Base-by-base conservation (phyloP, 2,797 vertebrate species). In the Falco rusticolus region DNA sequence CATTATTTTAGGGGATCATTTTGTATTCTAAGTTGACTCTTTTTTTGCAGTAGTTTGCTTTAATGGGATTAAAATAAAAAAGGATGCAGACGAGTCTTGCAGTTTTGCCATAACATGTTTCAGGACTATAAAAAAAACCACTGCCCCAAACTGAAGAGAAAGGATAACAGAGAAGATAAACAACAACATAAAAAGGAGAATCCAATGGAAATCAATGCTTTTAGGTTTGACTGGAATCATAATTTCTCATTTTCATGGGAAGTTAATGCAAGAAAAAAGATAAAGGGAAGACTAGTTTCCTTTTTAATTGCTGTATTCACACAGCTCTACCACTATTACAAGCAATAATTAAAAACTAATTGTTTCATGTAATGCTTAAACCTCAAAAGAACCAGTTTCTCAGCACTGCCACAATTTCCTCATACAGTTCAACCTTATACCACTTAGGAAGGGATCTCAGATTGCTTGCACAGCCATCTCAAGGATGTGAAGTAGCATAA, bases 391-490 rank as follows among this genome's bases (percentile, higher is more conserved):
- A 10, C 3, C 24, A 29, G 21, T 47, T 87, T 85, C 39, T 59
- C 1, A 1, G 34, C 34, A 72, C 3, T 72, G 28, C 4, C n/a
- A 57, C 21, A 33, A 51, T 43, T 76, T 60, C 47, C 19, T 84
- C 28, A 29, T 26, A 31, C 7, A 84, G 17, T 16, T 76, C 64
- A 87, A 24, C 12, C 4, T 54, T 75, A 64, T 17, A 47, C 17
- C 18, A 80, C 22, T 48, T 54, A 24, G 56, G 26, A 84, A 45
- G 17, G 16, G 50, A 87, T 47, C 51, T 84, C 74, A 82, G 60
- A 84, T 24, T 63, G 43, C 22, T 94, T 92, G 77, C 33, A 96
- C 15, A 92, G 89, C 51, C 65, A 91, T 92, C 70, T 87, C 39
- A 95, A 95, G 59, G 60, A 97, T 37, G 25, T 15, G 64, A 83